Percentiles rank a stretch among this genome's conserved stretches.
Conservation (phyloP, 1,140 invertebrate genomes). For the Mycetomoellerius zeteki region DNA sequence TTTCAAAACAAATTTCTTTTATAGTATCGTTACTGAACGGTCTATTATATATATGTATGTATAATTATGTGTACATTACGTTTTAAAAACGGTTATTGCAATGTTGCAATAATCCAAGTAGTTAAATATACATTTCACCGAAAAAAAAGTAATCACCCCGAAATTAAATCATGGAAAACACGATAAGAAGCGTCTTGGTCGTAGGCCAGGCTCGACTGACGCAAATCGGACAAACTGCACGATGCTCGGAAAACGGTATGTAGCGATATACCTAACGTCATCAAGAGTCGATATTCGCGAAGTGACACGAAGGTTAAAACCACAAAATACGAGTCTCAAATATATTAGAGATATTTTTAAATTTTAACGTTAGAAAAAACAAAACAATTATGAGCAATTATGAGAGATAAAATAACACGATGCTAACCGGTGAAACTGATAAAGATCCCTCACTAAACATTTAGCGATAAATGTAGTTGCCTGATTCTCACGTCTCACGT, state of each 20-base stretch:
- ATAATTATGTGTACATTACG: neutral
- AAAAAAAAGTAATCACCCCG: slow-evolving; percentile 18
- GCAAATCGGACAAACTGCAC: slow-evolving; percentile 26
- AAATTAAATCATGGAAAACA: slow-evolving; percentile 43
- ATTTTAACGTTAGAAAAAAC: slow-evolving; percentile 23
- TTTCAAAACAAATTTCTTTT: neutral
- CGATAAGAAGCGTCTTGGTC: slow-evolving; percentile 40
- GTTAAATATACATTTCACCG: neutral
- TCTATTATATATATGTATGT: neutral
- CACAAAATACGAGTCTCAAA: neutral
- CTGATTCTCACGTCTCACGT: slow-evolving; percentile 34
- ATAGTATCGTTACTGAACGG: neutral
- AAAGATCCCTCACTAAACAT: slow-evolving; percentile 9
- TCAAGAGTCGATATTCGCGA: neutral
- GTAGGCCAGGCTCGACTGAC: slow-evolving; percentile 42
- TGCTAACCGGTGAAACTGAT: slow-evolving; percentile 2
- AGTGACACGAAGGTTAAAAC: neutral
- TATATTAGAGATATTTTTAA: neutral
- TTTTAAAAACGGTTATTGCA: slow-evolving; percentile 6
- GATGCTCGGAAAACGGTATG: slow-evolving; percentile 18
- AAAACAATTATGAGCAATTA: slow-evolving; percentile 30
- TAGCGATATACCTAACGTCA: neutral
- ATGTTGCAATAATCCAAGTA: slow-evolving; percentile 9
- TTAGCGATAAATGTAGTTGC: slow-evolving; percentile 24
- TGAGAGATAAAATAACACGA: slow-evolving; percentile 22